A percentile compares a stretch with the other conserved stretches of the same genome.
Evolutionary conservation across 2,113 vertebrate species (phyloP).

Genomic region (Scolopax mira): DNA sequence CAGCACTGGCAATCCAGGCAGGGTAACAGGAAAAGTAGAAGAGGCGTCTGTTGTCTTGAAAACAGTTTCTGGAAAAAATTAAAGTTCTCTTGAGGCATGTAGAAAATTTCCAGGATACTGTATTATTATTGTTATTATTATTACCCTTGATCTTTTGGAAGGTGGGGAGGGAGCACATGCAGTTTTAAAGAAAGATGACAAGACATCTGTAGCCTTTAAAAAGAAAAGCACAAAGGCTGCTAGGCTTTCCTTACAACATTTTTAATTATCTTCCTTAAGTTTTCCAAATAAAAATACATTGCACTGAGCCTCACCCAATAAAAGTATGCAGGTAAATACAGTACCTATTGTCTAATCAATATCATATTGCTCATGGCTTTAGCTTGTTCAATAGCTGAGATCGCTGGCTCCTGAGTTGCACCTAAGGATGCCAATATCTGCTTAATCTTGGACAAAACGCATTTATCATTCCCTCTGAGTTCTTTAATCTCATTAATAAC

Average conservation of each 20-base stretch:
- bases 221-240: slow-evolving; percentile 4
- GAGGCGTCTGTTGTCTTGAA: not conserved
- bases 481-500: slow-evolving; percentile 69
- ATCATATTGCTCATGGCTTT: slow-evolving; percentile 71
- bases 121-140: slow-evolving; percentile 26
- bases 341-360: slow-evolving; percentile 74
- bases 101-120: slow-evolving; percentile 11
- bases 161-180: not conserved
- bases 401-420: slow-evolving; percentile 55
- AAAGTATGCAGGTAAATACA: slow-evolving; percentile 65
- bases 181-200: slow-evolving; percentile 10
- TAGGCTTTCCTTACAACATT: slow-evolving; percentile 10
- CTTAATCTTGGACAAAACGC: slow-evolving; percentile 64
- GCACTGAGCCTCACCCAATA: slow-evolving; percentile 66
- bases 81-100: slow-evolving; percentile 25
- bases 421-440: slow-evolving; percentile 72
- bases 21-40: not conserved
- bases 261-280: slow-evolving; percentile 60
- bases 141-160: slow-evolving; percentile 35
- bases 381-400: slow-evolving; percentile 69
- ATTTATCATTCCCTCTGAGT: slow-evolving; percentile 52
- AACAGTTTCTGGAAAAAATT: slow-evolving; percentile 38
- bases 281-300: slow-evolving; percentile 53
- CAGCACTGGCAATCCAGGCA: not conserved
- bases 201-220: slow-evolving; percentile 50